Evolutionary conservation across 2,113 vertebrate species (phyloP).

Genomic region (Benitochromis conjunctus): DNA sequence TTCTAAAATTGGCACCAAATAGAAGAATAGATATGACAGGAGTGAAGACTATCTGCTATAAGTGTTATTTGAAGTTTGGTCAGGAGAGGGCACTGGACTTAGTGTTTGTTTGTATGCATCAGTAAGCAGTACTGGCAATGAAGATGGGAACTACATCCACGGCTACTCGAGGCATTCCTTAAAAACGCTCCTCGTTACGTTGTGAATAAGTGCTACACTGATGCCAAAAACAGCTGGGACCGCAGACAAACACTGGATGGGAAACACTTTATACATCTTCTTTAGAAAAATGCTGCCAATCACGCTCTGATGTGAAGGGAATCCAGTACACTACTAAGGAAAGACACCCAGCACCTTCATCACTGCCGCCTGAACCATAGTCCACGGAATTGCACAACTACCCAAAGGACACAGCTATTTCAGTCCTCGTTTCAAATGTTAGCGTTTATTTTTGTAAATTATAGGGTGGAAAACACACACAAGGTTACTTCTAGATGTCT

Average conservation of each 20-base stretch:
- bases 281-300: not conserved
- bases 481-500: not conserved
- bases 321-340: not conserved
- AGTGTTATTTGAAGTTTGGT: not conserved
- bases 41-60: not conserved
- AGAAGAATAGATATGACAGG: not conserved
- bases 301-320: not conserved
- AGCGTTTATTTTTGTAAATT: accelerated
- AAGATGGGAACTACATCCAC: not conserved
- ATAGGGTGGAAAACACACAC: not conserved
- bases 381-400: not conserved
- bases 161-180: not conserved
- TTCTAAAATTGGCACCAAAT: not conserved
- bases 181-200: not conserved
- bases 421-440: not conserved
- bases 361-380: not conserved
- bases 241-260: not conserved
- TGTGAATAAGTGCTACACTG: not conserved
- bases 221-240: not conserved
- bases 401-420: not conserved
- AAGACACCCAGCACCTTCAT: not conserved
- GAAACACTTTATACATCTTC: not conserved
- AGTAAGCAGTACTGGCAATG: not conserved
- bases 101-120: not conserved
- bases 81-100: slow-evolving; percentile 33